A percentile compares a stretch with the other conserved stretches of the same genome.
Evolutionary conservation across 2,113 vertebrate genomes (phyloP).

Genomic region (Cyrtonyx montezumae): DNA sequence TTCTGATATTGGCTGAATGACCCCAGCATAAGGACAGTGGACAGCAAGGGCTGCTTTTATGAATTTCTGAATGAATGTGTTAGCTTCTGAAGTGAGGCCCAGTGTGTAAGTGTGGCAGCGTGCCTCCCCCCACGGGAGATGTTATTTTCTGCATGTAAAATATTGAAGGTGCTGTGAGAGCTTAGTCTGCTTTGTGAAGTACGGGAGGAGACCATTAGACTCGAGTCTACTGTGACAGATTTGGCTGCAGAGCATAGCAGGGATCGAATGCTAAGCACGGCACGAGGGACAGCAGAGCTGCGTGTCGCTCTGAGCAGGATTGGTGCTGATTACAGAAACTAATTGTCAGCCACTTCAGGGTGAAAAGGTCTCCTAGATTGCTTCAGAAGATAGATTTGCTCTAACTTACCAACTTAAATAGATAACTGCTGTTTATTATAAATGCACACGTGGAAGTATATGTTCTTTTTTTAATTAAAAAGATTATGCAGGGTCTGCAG

Average conservation of each 20-base stretch:
- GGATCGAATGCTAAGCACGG: accelerated
- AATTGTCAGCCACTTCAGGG: background rate
- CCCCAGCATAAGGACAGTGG: background rate
- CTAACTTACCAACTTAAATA: background rate
- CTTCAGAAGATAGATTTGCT: background rate
- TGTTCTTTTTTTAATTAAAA: background rate
- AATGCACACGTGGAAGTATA: background rate
- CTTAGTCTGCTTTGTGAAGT: background rate
- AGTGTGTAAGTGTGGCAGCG: background rate
- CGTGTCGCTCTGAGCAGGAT: accelerated
- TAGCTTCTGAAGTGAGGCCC: background rate
- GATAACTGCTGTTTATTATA: background rate
- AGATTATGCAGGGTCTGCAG: background rate
- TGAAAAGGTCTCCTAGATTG: background rate
- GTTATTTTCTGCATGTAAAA: background rate
- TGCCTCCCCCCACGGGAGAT: background rate
- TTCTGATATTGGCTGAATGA: background rate
- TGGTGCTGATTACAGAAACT: background rate
- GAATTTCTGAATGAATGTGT: background rate
- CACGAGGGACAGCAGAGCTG: accelerated
- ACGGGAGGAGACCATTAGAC: accelerated
- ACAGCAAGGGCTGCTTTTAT: background rate
- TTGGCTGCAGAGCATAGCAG: background rate
- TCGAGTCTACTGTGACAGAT: background rate
- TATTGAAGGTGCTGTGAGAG: background rate